Conservation (phyloP, 2,888 invertebrate species). For the Drosophila parthenogenetica region DNA sequence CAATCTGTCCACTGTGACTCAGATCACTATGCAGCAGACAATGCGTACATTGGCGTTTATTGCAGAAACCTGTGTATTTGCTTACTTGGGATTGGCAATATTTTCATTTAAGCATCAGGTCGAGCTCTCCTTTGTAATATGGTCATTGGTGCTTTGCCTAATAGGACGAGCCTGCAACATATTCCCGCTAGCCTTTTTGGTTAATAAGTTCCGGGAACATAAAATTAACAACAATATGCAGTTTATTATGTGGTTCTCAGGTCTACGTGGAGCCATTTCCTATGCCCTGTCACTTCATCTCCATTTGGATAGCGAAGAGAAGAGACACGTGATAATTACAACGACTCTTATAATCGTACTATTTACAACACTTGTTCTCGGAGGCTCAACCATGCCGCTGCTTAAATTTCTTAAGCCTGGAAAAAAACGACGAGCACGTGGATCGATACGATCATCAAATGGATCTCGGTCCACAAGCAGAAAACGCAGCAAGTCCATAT, state of each 20-base stretch:
- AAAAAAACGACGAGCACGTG: constrained; percentile 81
- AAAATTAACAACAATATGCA: constrained; percentile 99
- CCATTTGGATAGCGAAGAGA: constrained; percentile 94
- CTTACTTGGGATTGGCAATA: constrained; percentile 91
- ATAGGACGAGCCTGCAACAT: constrained; percentile 98
- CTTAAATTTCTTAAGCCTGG: constrained; percentile 93
- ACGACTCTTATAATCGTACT: constrained; percentile 99
- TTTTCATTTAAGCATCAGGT: constrained; percentile 97
- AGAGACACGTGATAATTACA: constrained; percentile 97
- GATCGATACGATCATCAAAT: constrained; percentile 70
- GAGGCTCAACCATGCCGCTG: constrained; percentile 98
- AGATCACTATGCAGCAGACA: constrained; percentile 99
- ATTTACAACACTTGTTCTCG: constrained; percentile 97
- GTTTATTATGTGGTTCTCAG: constrained; percentile 99
- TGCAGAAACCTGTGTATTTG: constrained; percentile 99
- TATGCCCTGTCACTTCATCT: constrained; percentile 98
- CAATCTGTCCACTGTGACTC: constrained; percentile 98
- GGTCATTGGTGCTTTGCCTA: constrained; percentile 96
- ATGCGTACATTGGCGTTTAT: constrained; percentile 98
- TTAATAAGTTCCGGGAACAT: constrained; percentile 98
- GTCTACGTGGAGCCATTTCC: constrained; percentile 98
- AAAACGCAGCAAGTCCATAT: constrained; percentile 92
- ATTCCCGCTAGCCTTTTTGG: constrained; percentile 96
- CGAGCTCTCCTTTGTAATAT: constrained; percentile 95
- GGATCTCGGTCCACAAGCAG: constrained; percentile 79